Conservation (phyloP, 2,888 invertebrate genomes). For the Drosophila picticornis region DNA sequence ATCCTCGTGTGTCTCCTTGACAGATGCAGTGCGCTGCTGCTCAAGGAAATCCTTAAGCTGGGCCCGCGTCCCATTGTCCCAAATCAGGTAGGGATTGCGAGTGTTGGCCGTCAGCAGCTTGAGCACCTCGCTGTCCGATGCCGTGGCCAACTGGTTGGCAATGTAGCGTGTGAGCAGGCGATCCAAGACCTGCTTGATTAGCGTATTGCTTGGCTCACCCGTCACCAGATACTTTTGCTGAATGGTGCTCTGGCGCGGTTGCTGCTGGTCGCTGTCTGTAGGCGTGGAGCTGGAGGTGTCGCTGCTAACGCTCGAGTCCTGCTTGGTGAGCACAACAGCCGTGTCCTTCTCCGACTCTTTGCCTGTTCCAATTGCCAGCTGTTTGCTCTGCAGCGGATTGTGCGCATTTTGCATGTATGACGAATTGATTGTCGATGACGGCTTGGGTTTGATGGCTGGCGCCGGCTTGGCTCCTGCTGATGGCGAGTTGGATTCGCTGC, state of each 20-base stretch:
- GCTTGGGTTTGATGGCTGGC: conserved; percentile 60
- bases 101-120: conserved; percentile 98
- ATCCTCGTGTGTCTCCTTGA: conserved; percentile 84
- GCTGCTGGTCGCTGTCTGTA: conserved; percentile 68
- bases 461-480: conserved; percentile 44
- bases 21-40: conserved; percentile 87
- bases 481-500: conserved; percentile 60
- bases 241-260: conserved; percentile 40
- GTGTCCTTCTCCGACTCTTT: conserved; percentile 55
- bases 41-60: conserved; percentile 96
- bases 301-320: conserved; percentile 78
- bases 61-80: conserved; percentile 98
- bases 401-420: conserved; percentile 85
- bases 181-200: conserved; percentile 88
- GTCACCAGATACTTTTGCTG: conserved; percentile 79
- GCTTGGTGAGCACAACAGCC: conserved; percentile 59
- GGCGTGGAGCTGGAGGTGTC: conserved; percentile 75
- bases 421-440: conserved; percentile 55
- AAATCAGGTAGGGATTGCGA: conserved; percentile 97
- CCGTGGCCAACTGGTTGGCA: conserved; percentile 90
- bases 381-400: conserved; percentile 84
- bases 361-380: conserved; percentile 76
- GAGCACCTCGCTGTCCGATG: conserved; percentile 92
- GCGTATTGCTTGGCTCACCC: conserved; percentile 86
- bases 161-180: conserved; percentile 95